A percentile compares a stretch with the other conserved stretches of the same genome.
These are phyloP conservation scores for Germaria angustata DNA, from an alignment of 2,888 invertebrate species.

Conservation along the genomic window DNA sequence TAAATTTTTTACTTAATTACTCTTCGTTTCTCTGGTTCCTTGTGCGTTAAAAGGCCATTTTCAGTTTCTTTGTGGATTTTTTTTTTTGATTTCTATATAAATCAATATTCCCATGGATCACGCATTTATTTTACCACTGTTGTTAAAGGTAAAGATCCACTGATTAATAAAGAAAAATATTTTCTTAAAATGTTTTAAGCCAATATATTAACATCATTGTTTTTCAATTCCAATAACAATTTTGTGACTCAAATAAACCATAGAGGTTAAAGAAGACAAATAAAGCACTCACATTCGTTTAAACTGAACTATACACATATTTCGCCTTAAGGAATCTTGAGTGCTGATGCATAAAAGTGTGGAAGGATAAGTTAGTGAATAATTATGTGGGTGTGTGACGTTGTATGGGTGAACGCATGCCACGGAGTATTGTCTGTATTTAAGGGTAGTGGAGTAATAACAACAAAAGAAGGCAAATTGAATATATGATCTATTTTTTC, in stretches of 20 bases:
- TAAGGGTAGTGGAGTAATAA: constrained; percentile 16
- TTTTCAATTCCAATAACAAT: constrained; percentile 3
- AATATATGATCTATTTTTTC: constrained; percentile 52
- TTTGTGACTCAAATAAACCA: background rate
- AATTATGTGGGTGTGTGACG: constrained; percentile 30
- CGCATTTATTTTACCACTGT: too few relatives aligned
- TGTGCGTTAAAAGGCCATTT: too few relatives aligned
- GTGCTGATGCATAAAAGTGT: constrained; percentile 64
- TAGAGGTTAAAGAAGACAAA: constrained; percentile 8
- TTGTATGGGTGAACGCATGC: constrained; percentile 38
- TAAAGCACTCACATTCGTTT: background rate
- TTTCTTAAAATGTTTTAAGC: too few relatives aligned
- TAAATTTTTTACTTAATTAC: too few relatives aligned
- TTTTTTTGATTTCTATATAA: too few relatives aligned
- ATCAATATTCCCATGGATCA: too few relatives aligned
- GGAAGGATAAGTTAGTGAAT: constrained; percentile 13
- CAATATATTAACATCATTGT: background rate
- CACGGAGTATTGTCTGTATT: constrained; percentile 14
- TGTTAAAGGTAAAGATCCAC: too few relatives aligned
- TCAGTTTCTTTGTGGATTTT: too few relatives aligned
- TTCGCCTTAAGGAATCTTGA: constrained; percentile 52
- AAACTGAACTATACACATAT: constrained; percentile 11
- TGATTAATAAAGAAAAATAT: too few relatives aligned
- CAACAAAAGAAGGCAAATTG: constrained; percentile 20
- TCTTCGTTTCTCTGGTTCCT: too few relatives aligned